A percentile compares a stretch with the other conserved stretches of the same genome.
Evolutionary conservation across 2,888 invertebrate species (phyloP).

Genomic region (Lasioglossum calceatum): DNA sequence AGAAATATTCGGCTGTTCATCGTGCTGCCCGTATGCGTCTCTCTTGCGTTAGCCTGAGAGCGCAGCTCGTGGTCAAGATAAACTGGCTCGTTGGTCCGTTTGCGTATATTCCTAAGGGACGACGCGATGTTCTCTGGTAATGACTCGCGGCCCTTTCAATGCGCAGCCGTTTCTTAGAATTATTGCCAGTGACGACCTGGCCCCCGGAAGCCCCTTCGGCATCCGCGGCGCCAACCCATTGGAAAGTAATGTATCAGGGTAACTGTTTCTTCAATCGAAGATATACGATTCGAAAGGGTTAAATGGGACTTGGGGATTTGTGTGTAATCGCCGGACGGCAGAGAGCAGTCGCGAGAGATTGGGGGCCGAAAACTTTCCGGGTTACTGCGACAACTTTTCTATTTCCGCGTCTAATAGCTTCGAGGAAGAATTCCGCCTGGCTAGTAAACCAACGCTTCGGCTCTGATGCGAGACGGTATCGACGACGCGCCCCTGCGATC

Average conservation of each 20-base stretch:
- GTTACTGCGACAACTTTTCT: constrained; percentile 27
- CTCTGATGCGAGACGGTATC: background rate
- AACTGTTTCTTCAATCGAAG: constrained; percentile 67
- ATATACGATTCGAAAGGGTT: constrained; percentile 66
- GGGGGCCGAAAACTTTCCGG: constrained; percentile 28
- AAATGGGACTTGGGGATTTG: constrained; percentile 66
- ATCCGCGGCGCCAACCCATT: constrained; percentile 41
- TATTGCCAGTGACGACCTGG: constrained; percentile 57
- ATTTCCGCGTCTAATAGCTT: constrained; percentile 36
- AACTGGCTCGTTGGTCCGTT: constrained; percentile 33
- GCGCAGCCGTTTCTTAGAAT: constrained; percentile 65
- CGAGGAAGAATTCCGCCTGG: background rate
- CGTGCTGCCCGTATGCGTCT: background rate
- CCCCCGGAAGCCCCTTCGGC: constrained; percentile 29
- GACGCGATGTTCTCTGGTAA: constrained; percentile 54
- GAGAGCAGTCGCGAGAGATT: constrained; percentile 7
- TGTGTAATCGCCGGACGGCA: constrained; percentile 46
- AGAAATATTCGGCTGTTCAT: constrained; percentile 25
- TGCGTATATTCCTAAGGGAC: constrained; percentile 26
- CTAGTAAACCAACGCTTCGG: background rate
- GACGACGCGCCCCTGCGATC: background rate
- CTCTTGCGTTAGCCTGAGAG: background rate
- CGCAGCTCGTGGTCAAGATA: constrained; percentile 40
- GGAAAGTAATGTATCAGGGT: constrained; percentile 66
- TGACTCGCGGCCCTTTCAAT: constrained; percentile 64